Conservation (phyloP, 1,140 invertebrate species). For the Tigriopus japonicus region DNA sequence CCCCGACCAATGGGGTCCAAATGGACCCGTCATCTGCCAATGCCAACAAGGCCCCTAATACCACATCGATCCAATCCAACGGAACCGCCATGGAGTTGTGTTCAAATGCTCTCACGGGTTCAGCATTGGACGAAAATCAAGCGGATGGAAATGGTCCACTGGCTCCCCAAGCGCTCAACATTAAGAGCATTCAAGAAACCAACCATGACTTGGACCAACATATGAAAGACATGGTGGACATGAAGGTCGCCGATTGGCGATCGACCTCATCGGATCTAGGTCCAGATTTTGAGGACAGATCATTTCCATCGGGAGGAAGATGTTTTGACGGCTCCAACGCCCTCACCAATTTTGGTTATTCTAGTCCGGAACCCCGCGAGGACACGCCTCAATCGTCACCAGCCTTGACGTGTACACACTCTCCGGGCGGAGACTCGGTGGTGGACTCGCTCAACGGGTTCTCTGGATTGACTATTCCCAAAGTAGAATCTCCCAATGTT, state of each 20-base stretch:
- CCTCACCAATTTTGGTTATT: too few species aligned
- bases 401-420: neutral
- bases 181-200: too few species aligned
- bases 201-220: too few species aligned
- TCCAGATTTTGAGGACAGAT: too few species aligned
- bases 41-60: neutral
- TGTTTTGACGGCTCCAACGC: too few species aligned
- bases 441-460: neutral
- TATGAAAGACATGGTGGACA: too few species aligned
- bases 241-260: too few species aligned
- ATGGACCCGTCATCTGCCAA: neutral
- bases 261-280: too few species aligned
- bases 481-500: neutral
- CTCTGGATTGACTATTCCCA: neutral
- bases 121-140: neutral
- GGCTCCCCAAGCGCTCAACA: neutral
- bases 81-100: neutral
- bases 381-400: neutral
- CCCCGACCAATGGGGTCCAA: neutral
- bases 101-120: neutral
- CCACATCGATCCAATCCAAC: neutral
- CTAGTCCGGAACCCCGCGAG: too few species aligned
- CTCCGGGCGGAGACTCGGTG: neutral
- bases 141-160: neutral
- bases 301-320: too few species aligned